A percentile compares a stretch with the other conserved stretches of the same genome.
Evolutionary conservation across 2,797 vertebrate species (phyloP).

Genomic region (Nyctalus aviator): DNA sequence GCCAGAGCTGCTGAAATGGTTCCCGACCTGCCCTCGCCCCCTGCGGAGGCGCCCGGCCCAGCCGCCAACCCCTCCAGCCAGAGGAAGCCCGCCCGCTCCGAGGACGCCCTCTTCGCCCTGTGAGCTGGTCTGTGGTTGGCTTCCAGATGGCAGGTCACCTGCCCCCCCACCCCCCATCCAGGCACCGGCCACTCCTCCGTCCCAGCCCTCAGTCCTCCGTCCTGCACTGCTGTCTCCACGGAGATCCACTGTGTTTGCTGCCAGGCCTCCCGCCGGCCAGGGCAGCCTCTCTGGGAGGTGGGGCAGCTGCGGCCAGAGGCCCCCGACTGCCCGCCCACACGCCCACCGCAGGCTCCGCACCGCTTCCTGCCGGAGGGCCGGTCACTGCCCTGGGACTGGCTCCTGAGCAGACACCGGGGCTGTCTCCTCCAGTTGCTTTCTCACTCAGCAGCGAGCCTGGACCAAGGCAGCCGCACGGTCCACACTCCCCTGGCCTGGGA

Average conservation of each 20-base stretch:
- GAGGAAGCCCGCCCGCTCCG: constrained; percentile 93
- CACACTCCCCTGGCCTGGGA: not conserved
- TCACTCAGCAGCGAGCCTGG: not conserved
- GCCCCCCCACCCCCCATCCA: not conserved
- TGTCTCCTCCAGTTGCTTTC: not conserved
- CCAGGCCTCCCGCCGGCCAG: constrained; percentile 75
- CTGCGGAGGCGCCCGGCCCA: constrained; percentile 89
- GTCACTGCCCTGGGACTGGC: not conserved
- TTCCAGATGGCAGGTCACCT: constrained; percentile 56
- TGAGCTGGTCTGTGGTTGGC: constrained; percentile 80
- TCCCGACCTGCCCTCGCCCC: constrained; percentile 93
- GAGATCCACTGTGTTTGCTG: constrained; percentile 79
- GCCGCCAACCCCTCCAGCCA: constrained; percentile 87
- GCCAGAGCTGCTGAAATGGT: constrained; percentile 97
- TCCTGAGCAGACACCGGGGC: not conserved
- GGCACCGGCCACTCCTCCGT: constrained; percentile 59
- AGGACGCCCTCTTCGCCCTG: constrained; percentile 95
- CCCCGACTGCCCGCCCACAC: not conserved
- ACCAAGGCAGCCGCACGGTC: not conserved
- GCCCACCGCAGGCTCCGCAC: constrained; percentile 65
- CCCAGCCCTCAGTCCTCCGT: not conserved
- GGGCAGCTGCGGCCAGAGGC: constrained; percentile 31
- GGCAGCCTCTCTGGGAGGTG: constrained; percentile 35
- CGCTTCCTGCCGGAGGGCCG: constrained; percentile 57
- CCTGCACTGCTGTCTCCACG: constrained; percentile 84